Base-by-base conservation (phyloP, 2,888 invertebrate species). In the Cepaea hortensis region DNA sequence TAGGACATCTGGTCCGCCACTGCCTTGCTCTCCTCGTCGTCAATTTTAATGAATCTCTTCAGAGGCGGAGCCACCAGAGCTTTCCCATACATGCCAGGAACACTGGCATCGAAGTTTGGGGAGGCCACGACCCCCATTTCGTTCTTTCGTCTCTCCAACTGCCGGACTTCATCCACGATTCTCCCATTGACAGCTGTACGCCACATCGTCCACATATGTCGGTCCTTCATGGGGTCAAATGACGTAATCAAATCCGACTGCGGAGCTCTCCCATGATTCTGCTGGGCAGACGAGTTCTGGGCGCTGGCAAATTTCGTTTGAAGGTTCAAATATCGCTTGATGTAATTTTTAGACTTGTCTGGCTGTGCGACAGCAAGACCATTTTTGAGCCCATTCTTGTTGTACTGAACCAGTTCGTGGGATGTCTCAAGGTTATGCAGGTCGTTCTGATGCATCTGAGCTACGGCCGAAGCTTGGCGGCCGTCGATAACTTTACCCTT, bases 151-250 rank as follows among this genome's bases (percentile, higher is more conserved):
- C 48, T 83, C 62, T 81, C 84, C 20, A 81, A 23, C 0, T 61
- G 80, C 50, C 85, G 80, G 18, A 87, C 85, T 48, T 89, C 88
- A 77, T 90, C 90, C 48, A 90, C 85, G n/a, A 90, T 89, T 15
- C 88, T 73, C 0, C 89, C 90, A 79, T 89, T 90, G 62, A 90
- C 90, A 11, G 89, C 88, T 3, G 88, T 89, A 7, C 90, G 79
- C 90, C 90, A 90, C 89, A 89, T 89, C 23, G 89, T 88, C 90
- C 90, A 90, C 85, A 89, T 73, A 82, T 90, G 90, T 68, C 88
- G 79, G 82, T 89, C 88, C 72, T 87, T 87, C 87, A 89, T 88
- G 15, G 90, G 90, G 77, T 90, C 88, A 46, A 90, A 90, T 11
- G 87, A 85, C 48, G 87, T 87, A 23, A 18, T 82, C 50, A 89